phyloP scores from a whole-genome alignment of 2,888 invertebrate genomes.

The Siphlonurus alternatus region DNA sequence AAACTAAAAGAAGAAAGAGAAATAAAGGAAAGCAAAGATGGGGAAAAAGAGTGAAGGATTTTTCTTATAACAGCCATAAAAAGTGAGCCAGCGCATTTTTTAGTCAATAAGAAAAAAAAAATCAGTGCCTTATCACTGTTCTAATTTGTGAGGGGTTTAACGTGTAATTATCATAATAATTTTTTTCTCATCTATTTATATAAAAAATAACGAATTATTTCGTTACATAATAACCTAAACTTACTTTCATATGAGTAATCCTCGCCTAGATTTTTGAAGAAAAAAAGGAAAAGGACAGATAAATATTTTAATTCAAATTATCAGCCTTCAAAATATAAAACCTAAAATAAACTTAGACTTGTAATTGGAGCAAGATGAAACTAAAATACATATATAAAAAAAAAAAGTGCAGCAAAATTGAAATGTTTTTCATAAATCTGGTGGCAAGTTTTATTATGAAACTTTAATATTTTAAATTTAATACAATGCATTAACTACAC shows the following conservation, averaged over 20 bases:
- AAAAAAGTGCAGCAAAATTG: too few species aligned
- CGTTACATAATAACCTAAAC: constrained; percentile 23
- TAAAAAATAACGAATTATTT: neutral
- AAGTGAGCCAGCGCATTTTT: neutral
- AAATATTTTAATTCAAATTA: neutral
- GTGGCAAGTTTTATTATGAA: too few species aligned
- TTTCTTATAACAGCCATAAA: neutral
- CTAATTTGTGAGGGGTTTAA: neutral
- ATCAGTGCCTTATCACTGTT: neutral
- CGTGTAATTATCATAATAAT: neutral
- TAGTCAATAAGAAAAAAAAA: neutral
- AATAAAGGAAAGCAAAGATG: constrained; percentile 2
- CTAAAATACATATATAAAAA: neutral
- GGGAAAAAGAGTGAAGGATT: neutral
- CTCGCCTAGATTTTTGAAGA: constrained; percentile 32
- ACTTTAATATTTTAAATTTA: too few species aligned
- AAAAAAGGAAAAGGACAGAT: constrained; percentile 19
- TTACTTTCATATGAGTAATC: constrained; percentile 47
- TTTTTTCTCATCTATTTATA: neutral
- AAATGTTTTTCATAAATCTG: too few species aligned
- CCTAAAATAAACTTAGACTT: too few species aligned
- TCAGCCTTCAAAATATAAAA: neutral
- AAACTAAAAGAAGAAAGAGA: constrained; percentile 7
- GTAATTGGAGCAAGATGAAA: too few species aligned
- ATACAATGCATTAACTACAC: too few species aligned